Conservation (phyloP, 2,888 invertebrate genomes). For the Coleophora deauratella region DNA sequence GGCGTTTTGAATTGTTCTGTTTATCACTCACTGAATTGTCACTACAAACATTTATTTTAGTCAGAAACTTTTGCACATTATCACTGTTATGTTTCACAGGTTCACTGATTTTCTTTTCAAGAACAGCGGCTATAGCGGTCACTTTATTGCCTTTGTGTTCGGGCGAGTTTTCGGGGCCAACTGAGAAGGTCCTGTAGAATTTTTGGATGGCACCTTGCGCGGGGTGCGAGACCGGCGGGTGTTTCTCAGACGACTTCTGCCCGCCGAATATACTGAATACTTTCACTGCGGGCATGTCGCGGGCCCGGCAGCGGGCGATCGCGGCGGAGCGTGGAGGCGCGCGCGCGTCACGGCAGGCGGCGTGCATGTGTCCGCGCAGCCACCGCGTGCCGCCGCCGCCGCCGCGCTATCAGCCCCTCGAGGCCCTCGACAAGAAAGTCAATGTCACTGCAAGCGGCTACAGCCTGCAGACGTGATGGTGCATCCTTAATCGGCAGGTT, state of each 20-base stretch:
- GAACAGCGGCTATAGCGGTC: slow-evolving; percentile 62
- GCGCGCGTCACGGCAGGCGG: slow-evolving; percentile 63
- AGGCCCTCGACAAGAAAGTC: slow-evolving; percentile 67
- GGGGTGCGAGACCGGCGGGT: slow-evolving; percentile 41
- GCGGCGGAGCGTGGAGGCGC: slow-evolving; percentile 60
- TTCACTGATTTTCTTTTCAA: slow-evolving; percentile 62
- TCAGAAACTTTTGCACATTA: slow-evolving; percentile 53
- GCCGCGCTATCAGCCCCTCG: slow-evolving; percentile 42
- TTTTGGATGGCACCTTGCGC: slow-evolving; percentile 58
- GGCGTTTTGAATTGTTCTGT: slow-evolving; percentile 33
- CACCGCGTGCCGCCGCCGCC: slow-evolving; percentile 16
- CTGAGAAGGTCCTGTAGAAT: slow-evolving; percentile 70
- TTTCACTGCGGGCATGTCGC: slow-evolving; percentile 73
- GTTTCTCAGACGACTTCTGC: slow-evolving; percentile 68
- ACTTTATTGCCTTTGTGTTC: slow-evolving; percentile 63
- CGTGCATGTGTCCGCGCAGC: slow-evolving; percentile 51
- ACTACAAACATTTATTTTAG: slow-evolving; percentile 33
- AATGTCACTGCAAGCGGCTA: slow-evolving; percentile 56
- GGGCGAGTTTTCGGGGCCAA: slow-evolving; percentile 47
- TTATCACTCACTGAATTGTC: slow-evolving; percentile 42
- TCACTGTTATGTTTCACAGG: slow-evolving; percentile 48
- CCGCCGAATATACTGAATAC: slow-evolving; percentile 71
- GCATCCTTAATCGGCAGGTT: slow-evolving; percentile 30
- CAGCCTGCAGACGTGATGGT: slow-evolving; percentile 36
- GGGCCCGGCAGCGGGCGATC: slow-evolving; percentile 53